These are phyloP conservation scores for Brachionus paranguensis DNA, from an alignment of 1,140 invertebrate species.

Conservation along the genomic window DNA sequence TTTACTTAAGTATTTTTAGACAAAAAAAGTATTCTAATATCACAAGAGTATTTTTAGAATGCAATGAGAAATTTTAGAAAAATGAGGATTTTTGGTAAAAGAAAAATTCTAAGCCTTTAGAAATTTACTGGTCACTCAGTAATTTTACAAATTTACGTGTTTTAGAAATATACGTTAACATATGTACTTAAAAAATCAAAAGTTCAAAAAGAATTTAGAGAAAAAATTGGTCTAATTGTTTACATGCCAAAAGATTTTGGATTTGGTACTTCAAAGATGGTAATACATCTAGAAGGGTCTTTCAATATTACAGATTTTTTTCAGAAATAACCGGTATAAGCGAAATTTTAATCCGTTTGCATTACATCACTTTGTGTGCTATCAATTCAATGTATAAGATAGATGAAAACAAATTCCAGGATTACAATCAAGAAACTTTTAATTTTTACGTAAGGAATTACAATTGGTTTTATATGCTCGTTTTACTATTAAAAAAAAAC, in stretches of 20 bases:
- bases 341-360: background rate
- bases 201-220: slow-evolving; percentile 10
- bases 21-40: too few species aligned
- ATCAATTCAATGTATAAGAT: background rate
- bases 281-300: background rate
- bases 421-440: slow-evolving; percentile 6
- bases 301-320: background rate
- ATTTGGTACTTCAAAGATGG: background rate
- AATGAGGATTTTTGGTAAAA: too few species aligned
- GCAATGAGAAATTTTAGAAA: too few species aligned
- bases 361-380: background rate
- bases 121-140: too few species aligned
- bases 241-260: background rate
- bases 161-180: too few species aligned
- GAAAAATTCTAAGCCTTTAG: too few species aligned
- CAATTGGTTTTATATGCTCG: background rate
- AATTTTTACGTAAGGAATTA: background rate
- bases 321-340: background rate
- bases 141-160: too few species aligned
- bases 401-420: background rate
- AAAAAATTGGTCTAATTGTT: background rate
- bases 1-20: too few species aligned
- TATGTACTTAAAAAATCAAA: background rate
- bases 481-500: too few species aligned
- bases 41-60: too few species aligned